phyloP scores from a whole-genome alignment of 2,113 vertebrate genomes.

The Perognathus longimembris region DNA sequence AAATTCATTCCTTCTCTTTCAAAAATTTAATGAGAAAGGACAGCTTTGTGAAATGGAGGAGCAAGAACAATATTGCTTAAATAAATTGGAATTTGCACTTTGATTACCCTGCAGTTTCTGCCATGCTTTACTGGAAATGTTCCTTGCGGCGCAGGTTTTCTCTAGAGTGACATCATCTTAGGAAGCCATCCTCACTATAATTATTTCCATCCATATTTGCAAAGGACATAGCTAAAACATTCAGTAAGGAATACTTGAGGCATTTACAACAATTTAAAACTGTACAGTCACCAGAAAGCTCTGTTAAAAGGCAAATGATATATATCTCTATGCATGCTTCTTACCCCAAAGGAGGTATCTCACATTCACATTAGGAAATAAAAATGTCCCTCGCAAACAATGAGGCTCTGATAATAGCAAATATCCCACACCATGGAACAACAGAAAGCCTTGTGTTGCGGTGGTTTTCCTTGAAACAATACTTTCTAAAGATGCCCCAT shows the following conservation, averaged over 20 bases:
- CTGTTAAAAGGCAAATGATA: conserved; percentile 77
- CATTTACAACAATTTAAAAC: conserved; percentile 67
- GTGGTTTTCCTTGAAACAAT: conserved; percentile 58
- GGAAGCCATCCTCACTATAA: conserved; percentile 68
- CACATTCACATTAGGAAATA: conserved; percentile 53
- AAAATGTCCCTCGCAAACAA: conserved; percentile 58
- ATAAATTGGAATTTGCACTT: conserved; percentile 82
- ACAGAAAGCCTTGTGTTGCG: not conserved
- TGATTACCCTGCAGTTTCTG: conserved; percentile 77
- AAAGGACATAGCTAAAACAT: conserved; percentile 64
- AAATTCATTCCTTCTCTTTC: conserved; percentile 76
- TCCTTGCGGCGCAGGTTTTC: conserved; percentile 66
- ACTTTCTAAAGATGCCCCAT: not conserved
- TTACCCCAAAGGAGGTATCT: conserved; percentile 71
- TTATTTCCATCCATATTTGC: conserved; percentile 74
- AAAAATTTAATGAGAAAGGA: conserved; percentile 79
- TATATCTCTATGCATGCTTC: conserved; percentile 71
- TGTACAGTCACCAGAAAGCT: conserved; percentile 65
- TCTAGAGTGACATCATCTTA: conserved; percentile 75
- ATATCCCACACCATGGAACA: conserved; percentile 28
- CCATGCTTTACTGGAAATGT: conserved; percentile 70
- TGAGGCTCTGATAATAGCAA: conserved; percentile 61
- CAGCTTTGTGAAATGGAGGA: conserved; percentile 75
- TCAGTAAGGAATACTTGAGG: conserved; percentile 43
- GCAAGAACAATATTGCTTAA: conserved; percentile 80